phyloP scores from a whole-genome alignment of 2,888 invertebrate species.

The Coecobrya sp. region DNA sequence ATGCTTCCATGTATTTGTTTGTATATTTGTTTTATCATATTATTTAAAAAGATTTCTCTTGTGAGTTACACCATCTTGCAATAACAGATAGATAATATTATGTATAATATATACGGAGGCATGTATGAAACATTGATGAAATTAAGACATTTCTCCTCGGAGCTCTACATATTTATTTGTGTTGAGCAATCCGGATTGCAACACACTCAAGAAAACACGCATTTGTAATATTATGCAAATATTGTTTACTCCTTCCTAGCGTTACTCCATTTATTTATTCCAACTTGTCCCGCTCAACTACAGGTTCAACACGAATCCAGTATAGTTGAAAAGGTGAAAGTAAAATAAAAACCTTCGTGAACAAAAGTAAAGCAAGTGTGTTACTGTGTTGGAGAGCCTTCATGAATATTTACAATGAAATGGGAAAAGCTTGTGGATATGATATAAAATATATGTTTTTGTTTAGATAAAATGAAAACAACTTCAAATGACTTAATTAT shows the following conservation, averaged over 20 bases:
- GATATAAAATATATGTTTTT: not conserved
- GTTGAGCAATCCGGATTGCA: conserved; percentile 34
- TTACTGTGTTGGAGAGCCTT: not conserved
- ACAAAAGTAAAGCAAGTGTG: not conserved
- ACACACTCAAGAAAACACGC: not conserved
- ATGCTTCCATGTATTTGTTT: too few species aligned
- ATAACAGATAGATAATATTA: not conserved
- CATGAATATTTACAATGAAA: conserved; percentile 47
- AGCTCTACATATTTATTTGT: not conserved
- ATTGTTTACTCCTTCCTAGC: conserved; percentile 26
- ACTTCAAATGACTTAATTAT: conserved; percentile 46
- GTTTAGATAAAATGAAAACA: not conserved
- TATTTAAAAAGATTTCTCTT: not conserved
- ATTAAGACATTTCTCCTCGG: conserved; percentile 47
- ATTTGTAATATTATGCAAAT: conserved; percentile 50
- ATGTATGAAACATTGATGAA: conserved; percentile 53
- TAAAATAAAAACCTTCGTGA: not conserved
- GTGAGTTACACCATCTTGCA: not conserved
- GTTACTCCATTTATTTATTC: conserved; percentile 43
- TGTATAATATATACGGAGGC: not conserved
- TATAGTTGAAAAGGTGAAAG: not conserved
- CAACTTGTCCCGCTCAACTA: not conserved
- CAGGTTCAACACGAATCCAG: not conserved
- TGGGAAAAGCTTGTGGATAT: conserved; percentile 14
- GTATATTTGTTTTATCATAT: not conserved